Evolutionary conservation across 1,140 invertebrate species (phyloP), one percentile per base, ranked within the genome.

Genomic region (Eumeta japonica): DNA sequence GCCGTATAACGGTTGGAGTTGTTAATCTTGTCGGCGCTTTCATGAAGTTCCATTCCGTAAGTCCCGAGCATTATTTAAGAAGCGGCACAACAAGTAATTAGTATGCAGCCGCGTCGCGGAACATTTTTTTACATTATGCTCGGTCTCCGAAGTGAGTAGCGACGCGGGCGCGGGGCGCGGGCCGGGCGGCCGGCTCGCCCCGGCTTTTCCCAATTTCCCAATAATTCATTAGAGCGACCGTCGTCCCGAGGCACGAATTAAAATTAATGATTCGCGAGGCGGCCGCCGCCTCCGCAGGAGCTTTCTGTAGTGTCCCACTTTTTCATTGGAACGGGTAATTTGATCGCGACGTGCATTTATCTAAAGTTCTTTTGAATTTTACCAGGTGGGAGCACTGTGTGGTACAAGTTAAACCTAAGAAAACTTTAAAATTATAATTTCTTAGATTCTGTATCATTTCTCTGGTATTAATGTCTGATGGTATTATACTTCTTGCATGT

Each of bases 71-170:
- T 44, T 52, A 50, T 51, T 58, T 51, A 56, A 60, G 48, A 56
- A 45, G 39, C 49, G 43, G 55, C 55, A 71, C 70, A 71, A 71
- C 66, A 71, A 68, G 55, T 53, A 68, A 74, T 74, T 74, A 74
- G 70, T 74, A 74, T 74, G 60, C 70, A 55, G 55, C 44, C 47
- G 52, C 57, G 55, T 50, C 52, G 55, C 62, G 49, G 39, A 62
- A 67, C 64, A 71, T 74, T 74, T 74, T 73, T 74, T 71, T 52
- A 70, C 65, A 74, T 74, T 71, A 74, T 74, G 62, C 60, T 71
- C 68, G 71, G 62, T 62, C 63, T 52, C 48, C n/a, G 50, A 62
- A 65, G 65, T 68, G 65, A 68, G 68, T 70, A 49, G 58, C 56
- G 60, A 54, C 50, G 51, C 64, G 62, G 57, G 58, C 20, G 46